Percentiles rank a stretch among this genome's conserved stretches.
phyloP scores from a whole-genome alignment of 2,113 vertebrate genomes.

The Cyanoderma ruficeps region DNA sequence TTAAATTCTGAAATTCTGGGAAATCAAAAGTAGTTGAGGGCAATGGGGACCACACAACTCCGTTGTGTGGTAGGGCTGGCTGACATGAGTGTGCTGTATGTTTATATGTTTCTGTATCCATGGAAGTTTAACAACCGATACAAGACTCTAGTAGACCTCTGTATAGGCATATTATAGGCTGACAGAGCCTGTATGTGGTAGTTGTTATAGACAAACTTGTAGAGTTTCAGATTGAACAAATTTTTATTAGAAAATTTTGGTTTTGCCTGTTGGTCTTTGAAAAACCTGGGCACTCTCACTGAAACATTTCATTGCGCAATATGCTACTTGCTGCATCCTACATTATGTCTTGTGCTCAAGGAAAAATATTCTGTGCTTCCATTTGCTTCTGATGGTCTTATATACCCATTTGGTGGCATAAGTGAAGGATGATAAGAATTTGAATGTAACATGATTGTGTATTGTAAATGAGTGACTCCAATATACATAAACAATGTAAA shows the following conservation, averaged over 20 bases:
- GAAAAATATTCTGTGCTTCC: not conserved
- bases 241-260: not conserved
- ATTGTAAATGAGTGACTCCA: not conserved
- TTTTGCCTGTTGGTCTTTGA: not conserved
- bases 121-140: not conserved
- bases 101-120: not conserved
- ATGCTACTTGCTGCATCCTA: not conserved
- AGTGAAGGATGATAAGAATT: not conserved
- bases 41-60: not conserved
- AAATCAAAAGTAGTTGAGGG: not conserved
- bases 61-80: fast-evolving
- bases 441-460: not conserved
- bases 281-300: not conserved
- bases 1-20: not conserved
- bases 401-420: not conserved
- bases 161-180: not conserved
- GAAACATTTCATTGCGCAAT: not conserved
- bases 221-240: not conserved
- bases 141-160: not conserved
- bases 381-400: not conserved
- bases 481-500: not conserved
- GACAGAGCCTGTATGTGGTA: not conserved
- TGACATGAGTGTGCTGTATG: not conserved
- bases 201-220: not conserved
- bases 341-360: not conserved